These are phyloP conservation scores for Drosophila greeni DNA, from an alignment of 2,888 invertebrate species.

Conservation along the genomic window DNA sequence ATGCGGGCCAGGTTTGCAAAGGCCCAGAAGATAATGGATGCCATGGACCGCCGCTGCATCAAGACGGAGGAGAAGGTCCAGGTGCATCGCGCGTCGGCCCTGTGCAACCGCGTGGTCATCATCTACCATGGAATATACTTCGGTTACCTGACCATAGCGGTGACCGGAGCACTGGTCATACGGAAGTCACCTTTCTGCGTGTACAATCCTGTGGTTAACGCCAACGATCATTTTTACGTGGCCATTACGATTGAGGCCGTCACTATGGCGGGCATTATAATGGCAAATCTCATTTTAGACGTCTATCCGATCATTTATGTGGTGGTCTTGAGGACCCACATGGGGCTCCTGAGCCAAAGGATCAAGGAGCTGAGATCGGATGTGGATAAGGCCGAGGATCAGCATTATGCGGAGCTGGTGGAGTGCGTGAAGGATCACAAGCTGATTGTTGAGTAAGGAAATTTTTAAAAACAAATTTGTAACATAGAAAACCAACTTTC, in stretches of 20 bases:
- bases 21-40: slow-evolving; percentile 45
- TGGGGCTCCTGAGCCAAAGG: slow-evolving; percentile 24
- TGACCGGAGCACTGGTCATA: slow-evolving; percentile 34
- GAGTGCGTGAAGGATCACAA: slow-evolving; percentile 41
- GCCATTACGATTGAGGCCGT: neutral
- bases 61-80: slow-evolving; percentile 30
- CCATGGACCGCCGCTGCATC: slow-evolving; percentile 46
- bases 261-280: slow-evolving; percentile 8
- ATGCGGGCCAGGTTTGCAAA: slow-evolving; percentile 34
- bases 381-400: slow-evolving; percentile 1
- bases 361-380: slow-evolving; percentile 23
- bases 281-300: slow-evolving; percentile 19
- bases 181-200: slow-evolving; percentile 42
- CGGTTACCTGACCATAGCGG: slow-evolving; percentile 40
- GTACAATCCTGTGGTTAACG: slow-evolving; percentile 42
- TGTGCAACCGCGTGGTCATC: slow-evolving; percentile 38
- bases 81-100: slow-evolving; percentile 27
- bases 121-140: slow-evolving; percentile 44
- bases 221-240: slow-evolving; percentile 3
- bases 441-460: slow-evolving; percentile 15
- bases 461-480: neutral
- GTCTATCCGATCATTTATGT: slow-evolving; percentile 31
- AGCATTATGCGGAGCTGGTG: slow-evolving; percentile 37
- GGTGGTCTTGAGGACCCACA: slow-evolving; percentile 23
- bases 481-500: no score